A percentile compares a stretch with the other conserved stretches of the same genome.
Conservation (phyloP, 2,113 vertebrate species). For the Prochilodus magdalenae region DNA sequence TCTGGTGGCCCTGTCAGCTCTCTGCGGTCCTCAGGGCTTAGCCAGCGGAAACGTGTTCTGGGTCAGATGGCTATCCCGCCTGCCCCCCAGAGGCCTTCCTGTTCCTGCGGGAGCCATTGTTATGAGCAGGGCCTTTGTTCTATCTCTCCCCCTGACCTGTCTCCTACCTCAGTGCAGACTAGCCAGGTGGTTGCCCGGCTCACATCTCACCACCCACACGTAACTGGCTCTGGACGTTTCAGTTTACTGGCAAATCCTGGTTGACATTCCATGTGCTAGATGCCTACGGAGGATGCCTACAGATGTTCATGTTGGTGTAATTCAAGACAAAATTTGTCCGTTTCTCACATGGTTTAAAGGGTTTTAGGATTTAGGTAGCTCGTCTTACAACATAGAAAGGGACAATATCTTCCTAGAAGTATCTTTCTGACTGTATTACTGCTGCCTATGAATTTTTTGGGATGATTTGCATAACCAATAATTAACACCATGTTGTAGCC, state of each 20-base stretch:
- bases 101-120: conserved; percentile 56
- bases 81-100: conserved; percentile 52
- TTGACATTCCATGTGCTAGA: not conserved
- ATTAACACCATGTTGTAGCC: not conserved
- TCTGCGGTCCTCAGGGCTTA: conserved; percentile 27
- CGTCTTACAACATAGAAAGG: too few species aligned
- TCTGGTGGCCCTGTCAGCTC: conserved; percentile 22
- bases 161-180: conserved; percentile 26
- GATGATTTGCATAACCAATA: too few species aligned
- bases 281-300: too few species aligned
- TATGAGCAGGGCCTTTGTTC: conserved; percentile 54
- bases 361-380: too few species aligned
- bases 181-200: conserved; percentile 47
- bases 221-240: conserved; percentile 19
- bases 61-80: conserved; percentile 57
- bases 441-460: not conserved
- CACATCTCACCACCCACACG: conserved; percentile 14
- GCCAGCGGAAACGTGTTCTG: conserved; percentile 53
- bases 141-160: conserved; percentile 42
- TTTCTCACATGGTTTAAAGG: too few species aligned
- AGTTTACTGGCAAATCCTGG: not conserved
- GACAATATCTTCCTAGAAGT: not conserved
- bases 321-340: too few species aligned
- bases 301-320: not conserved
- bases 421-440: not conserved